These are phyloP conservation scores for Malachius bipustulatus DNA, from an alignment of 2,888 invertebrate genomes.

Conservation along the genomic window DNA sequence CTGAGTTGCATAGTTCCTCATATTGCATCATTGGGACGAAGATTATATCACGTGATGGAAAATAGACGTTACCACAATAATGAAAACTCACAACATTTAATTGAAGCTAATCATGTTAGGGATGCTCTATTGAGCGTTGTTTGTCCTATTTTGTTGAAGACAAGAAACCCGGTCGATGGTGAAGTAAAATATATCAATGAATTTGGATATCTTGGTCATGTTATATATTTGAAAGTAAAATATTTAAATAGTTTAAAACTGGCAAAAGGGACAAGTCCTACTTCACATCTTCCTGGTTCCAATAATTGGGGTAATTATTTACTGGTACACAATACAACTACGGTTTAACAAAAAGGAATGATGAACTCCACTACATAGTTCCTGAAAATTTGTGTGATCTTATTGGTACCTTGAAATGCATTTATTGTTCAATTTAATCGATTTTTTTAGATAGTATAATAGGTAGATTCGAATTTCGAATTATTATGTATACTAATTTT, in stretches of 20 bases:
- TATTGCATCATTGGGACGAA: constrained; percentile 21
- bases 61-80: constrained; percentile 18
- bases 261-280: no score
- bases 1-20: constrained; percentile 22
- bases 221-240: constrained; percentile 25
- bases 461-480: no score
- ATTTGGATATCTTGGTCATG: constrained; percentile 27
- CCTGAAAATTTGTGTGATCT: no score
- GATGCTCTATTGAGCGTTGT: constrained; percentile 22
- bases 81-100: constrained; percentile 21
- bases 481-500: no score
- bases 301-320: no score
- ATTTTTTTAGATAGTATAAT: no score
- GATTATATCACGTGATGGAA: constrained; percentile 23
- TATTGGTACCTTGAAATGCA: no score
- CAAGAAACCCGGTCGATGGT: constrained; percentile 20
- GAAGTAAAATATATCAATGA: constrained; percentile 23
- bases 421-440: no score
- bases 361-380: no score
- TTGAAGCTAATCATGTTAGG: constrained; percentile 24
- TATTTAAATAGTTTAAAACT: constrained; percentile 24
- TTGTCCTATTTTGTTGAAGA: constrained; percentile 24
- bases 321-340: no score
- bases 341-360: no score
- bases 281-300: no score